Base-by-base conservation (phyloP, 2,888 invertebrate genomes). In the Strigamia transsilvanica region DNA sequence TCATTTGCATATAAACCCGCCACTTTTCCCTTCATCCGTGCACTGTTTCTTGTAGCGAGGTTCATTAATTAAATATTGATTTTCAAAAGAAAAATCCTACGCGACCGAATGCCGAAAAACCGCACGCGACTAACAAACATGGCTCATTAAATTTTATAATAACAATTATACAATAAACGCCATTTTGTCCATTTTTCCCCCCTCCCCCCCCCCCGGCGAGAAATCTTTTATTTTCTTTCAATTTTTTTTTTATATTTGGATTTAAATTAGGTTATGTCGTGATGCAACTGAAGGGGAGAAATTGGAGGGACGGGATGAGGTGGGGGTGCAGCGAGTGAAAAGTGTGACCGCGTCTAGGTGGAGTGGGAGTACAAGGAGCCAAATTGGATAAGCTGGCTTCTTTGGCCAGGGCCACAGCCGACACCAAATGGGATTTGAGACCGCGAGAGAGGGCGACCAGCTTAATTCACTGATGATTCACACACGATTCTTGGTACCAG, bases 361-460 rank as follows among this genome's bases (percentile, higher is more conserved):
- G 66, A 66, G 66, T 66, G 66, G 66, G 66, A 66, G 66, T 27
- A 27, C 66, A 66, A 9, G 66, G 66, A 66, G 66, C 66, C 66
- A 66, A 66, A 66, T 66, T 66, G 66, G 66, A 66, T 66, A 66
- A 66, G 66, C 66, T 66, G 66, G 66, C 66, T 66, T 66, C 66
- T 66, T 66, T 66, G 66, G 66, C 66, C 66, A 66, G 66, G 66
- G 66, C 66, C 66, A 66, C 27, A 66, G 66, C 66, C 66, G 66
- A 66, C 66, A 66, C 66, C 66, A 66, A 66, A 66, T 66, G 66
- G 66, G 66, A 66, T 66, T 66, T 66, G 66, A 66, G 66, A 66
- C 66, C 66, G 66, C 66, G 66, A 66, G 66, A 66, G 66, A 66
- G 66, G 66, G 66, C 66, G 66, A 66, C 66, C 66, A 27, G 66